Base-by-base conservation (phyloP, 2,888 invertebrate species). In the Lithophane ornitopus region DNA sequence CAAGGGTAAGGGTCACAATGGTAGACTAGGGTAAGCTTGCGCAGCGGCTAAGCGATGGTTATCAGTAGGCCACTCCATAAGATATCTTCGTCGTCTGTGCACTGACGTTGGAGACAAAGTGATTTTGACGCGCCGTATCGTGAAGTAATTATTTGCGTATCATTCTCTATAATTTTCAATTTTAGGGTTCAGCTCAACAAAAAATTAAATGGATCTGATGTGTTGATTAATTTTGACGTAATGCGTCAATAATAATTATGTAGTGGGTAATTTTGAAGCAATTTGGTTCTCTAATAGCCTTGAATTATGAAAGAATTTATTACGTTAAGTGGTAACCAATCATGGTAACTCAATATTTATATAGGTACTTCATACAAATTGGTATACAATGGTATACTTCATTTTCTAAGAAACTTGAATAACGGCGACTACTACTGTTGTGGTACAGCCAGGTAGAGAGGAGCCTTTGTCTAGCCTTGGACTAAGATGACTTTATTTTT, bases 101-200 rank as follows among this genome's bases (percentile, higher is more conserved):
- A 91, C 88, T 92, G 93, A 93, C 90, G 91, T 92, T 89, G 92
- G 94, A 94, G 93, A 94, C 95, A 95, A 95, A 94, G 93, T 94
- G 94, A 94, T 93, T 93, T 92, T 94, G 95, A 95, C 94, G 93
- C 90, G 91, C 90, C 93, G 91, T 91, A 93, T 93, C 87, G 92
- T 91, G 88, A 90, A 56, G 83, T 85, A 88, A 90, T 93, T 94
- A 95, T 95, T 95, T 93, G 94, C 94, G 92, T 94, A 94, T 95
- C 94, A 95, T 93, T 90, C 85, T 86, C 81, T 80, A 77, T 82
- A 92, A 85, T 86, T 87, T 88, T 88, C 81, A 84, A 85, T 86
- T 87, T 85, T 86, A 87, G 84, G 86, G 82, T 84, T 74, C 86
- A 62, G 63, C 58, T 78, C n/a, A n/a, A 82, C 59, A 76, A 82